These are phyloP conservation scores for Hemicordylus capensis DNA, from an alignment of 2,113 vertebrate species.

Conservation along the genomic window DNA sequence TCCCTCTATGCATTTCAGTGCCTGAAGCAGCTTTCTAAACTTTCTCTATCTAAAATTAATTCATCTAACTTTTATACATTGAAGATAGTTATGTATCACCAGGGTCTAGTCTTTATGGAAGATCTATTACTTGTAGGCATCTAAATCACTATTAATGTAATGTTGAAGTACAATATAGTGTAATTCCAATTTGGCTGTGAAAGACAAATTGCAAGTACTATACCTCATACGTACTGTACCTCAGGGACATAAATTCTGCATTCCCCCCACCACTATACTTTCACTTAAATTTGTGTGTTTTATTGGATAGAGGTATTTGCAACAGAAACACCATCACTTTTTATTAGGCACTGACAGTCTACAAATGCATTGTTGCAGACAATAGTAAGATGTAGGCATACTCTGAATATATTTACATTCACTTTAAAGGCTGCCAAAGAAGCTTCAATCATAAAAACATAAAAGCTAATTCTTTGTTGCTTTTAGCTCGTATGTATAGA, in stretches of 20 bases:
- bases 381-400: conserved; percentile 21
- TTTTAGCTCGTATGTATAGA: conserved; percentile 11
- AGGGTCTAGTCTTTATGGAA: neutral
- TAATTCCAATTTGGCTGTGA: conserved; percentile 52
- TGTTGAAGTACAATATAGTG: conserved; percentile 27
- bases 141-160: conserved; percentile 50
- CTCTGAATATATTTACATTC: conserved; percentile 60
- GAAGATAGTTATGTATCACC: conserved; percentile 4
- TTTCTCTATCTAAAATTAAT: conserved; percentile 23
- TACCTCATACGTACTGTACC: neutral
- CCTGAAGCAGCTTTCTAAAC: neutral
- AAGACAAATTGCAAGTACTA: conserved; percentile 18
- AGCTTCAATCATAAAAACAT: conserved; percentile 17
- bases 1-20: conserved; percentile 15
- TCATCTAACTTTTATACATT: neutral
- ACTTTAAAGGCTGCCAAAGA: conserved; percentile 53
- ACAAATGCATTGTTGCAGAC: conserved; percentile 42
- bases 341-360: conserved; percentile 39
- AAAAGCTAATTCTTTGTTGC: conserved; percentile 2
- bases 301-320: conserved; percentile 50
- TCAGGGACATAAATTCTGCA: conserved; percentile 35
- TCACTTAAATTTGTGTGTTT: conserved; percentile 45
- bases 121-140: neutral
- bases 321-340: conserved; percentile 25
- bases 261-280: neutral